Evolutionary conservation across 1,140 invertebrate genomes (phyloP), one percentile per base, ranked within the genome.

Genomic region (Samia ricini): DNA sequence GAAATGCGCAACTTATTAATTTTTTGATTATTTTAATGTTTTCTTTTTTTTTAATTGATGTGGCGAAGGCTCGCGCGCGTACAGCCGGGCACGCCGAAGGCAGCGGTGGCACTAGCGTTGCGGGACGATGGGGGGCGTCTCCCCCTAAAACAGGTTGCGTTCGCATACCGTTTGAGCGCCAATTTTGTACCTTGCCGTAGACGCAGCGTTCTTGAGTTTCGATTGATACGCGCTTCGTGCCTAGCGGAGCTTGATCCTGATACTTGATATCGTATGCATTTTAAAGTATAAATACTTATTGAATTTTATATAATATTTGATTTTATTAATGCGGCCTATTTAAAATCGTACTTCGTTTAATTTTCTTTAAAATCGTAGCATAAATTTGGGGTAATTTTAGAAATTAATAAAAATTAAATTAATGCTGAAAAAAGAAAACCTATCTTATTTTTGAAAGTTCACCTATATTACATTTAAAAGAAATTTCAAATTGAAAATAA

Each of bases 101-200:
- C 74, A 74, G 60, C 60, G 76, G 63, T 78, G 82, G 79, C 78
- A 89, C 85, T 89, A 66, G 62, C 68, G 72, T 63, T 56, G 71
- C 60, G 63, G 66, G 33, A 69, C 60, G 33, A 62, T 61, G 68
- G 68, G 64, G 68, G 66, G 71, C 63, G 70, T 72, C 68, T 50
- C 29, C 59, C 55, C 52, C 51, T 64, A 64, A 74, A 86, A 89
- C 85, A 88, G 83, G 83, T 85, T 88, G 82, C 59, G 69, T 66
- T 75, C 76, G 81, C 81, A 88, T 85, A 86, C 85, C 85, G 83
- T 82, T 82, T 77, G 83, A 85, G 76, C 81, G 82, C 82, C 86
- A 89, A 89, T 88, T 87, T 83, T 77, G 81, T 73, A 74, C 72
- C 74, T 73, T 71, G 42, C 26, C 29, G 26, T 57, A 63, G 69